Conservation (phyloP, 2,113 vertebrate species). For the Phrynocephalus versicolor region DNA sequence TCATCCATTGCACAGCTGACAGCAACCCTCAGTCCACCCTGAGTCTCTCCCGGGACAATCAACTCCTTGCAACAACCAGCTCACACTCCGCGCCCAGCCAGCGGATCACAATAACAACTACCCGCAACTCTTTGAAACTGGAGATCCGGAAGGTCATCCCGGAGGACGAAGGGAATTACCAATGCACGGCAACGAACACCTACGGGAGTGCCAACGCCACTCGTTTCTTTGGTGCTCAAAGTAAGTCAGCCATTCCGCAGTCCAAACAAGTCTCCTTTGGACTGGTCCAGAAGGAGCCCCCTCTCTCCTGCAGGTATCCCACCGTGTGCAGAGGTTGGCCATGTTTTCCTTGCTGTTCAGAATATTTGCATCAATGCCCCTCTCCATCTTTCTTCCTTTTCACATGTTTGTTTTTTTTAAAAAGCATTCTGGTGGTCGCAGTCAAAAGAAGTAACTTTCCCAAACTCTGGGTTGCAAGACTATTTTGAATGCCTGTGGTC, state of each 20-base stretch:
- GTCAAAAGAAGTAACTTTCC: too few species aligned
- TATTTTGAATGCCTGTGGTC: too few species aligned
- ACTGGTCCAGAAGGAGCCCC: background rate
- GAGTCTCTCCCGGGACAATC: conserved; percentile 18
- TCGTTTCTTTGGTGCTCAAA: conserved; percentile 41
- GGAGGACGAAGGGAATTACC: conserved; percentile 64
- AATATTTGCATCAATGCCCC: too few species aligned
- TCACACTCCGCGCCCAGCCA: accelerated
- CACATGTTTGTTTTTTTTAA: too few species aligned
- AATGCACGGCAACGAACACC: conserved; percentile 61
- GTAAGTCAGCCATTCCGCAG: conserved; percentile 47
- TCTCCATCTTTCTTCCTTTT: too few species aligned
- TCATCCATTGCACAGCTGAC: conserved; percentile 67
- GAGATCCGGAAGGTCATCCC: conserved; percentile 56
- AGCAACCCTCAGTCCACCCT: conserved; percentile 70
- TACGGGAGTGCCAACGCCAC: conserved; percentile 40
- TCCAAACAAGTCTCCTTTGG: background rate
- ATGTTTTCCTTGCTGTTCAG: too few species aligned
- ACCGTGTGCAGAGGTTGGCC: too few species aligned
- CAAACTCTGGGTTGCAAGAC: too few species aligned
- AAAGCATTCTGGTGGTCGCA: too few species aligned
- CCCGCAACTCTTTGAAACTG: conserved; percentile 69
- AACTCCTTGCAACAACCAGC: conserved; percentile 53
- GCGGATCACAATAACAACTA: conserved; percentile 31
- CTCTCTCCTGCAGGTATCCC: too few species aligned